These are phyloP conservation scores for Meteorus colon DNA, from an alignment of 2,888 invertebrate genomes.

Conservation along the genomic window DNA sequence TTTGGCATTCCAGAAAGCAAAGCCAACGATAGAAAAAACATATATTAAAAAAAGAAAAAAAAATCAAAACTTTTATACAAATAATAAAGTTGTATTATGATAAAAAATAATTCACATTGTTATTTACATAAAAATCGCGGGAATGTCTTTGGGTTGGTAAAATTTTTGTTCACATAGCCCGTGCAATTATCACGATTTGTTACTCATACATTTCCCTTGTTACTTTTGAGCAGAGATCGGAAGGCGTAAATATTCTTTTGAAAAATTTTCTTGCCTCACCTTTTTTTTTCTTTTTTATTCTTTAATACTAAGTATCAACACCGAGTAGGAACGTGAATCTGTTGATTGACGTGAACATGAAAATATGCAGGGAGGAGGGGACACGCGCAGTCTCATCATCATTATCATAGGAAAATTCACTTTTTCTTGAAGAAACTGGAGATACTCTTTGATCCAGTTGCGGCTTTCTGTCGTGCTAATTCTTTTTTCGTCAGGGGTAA, in stretches of 20 bases:
- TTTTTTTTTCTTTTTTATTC: constrained; percentile 27
- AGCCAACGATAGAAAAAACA: background rate
- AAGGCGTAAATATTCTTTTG: constrained; percentile 39
- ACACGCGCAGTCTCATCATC: background rate
- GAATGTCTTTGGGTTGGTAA: constrained; percentile 14
- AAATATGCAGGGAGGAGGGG: constrained; percentile 31
- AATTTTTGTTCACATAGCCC: background rate
- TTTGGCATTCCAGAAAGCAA: constrained; percentile 22
- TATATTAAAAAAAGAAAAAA: constrained; percentile 1
- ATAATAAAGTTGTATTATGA: constrained; percentile 32
- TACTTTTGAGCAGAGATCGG: constrained; percentile 40
- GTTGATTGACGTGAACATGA: constrained; percentile 24
- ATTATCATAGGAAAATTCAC: constrained; percentile 32
- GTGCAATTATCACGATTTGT: constrained; percentile 7
- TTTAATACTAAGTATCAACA: constrained; percentile 52
- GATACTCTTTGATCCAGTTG: constrained; percentile 86
- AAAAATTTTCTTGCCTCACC: constrained; percentile 29
- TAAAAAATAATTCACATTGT: constrained; percentile 38
- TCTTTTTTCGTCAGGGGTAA: constrained; percentile 81
- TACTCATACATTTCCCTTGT: background rate
- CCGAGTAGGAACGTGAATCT: constrained; percentile 58
- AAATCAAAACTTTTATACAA: constrained; percentile 30
- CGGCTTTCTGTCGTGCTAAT: constrained; percentile 84
- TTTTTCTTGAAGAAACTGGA: constrained; percentile 86
- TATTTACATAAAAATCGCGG: constrained; percentile 42